These are phyloP conservation scores for Antechinus flavipes DNA, from an alignment of 2,113 vertebrate species.

Conservation along the genomic window DNA sequence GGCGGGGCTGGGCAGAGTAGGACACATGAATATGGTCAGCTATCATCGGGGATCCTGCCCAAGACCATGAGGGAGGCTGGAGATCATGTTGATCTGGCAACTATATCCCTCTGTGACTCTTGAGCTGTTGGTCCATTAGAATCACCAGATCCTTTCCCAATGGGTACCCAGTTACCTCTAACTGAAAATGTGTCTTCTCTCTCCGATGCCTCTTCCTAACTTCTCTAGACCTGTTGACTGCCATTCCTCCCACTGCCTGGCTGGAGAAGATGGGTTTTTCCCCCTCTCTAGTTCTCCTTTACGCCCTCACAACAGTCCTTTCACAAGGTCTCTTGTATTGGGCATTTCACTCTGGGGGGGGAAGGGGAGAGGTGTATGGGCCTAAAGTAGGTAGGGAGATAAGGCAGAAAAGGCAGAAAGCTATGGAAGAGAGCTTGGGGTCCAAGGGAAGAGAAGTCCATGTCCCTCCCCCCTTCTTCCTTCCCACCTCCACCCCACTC, in stretches of 20 bases:
- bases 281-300: neutral
- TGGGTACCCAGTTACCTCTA: too few species aligned
- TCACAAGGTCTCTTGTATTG: neutral
- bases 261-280: neutral
- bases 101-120: neutral
- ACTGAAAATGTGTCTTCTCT: neutral
- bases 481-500: too few species aligned
- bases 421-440: neutral
- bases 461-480: neutral
- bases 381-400: too few species aligned
- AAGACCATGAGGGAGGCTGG: too few species aligned
- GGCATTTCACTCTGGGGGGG: neutral
- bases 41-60: too few species aligned
- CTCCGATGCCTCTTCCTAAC: neutral
- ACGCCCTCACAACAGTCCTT: neutral
- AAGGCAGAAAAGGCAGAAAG: neutral
- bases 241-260: neutral
- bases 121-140: neutral
- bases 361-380: neutral
- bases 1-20: too few species aligned
- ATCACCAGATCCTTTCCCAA: neutral
- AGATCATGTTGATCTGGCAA: too few species aligned
- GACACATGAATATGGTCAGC: too few species aligned
- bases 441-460: neutral
- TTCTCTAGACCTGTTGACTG: neutral